A percentile compares a stretch with the other conserved stretches of the same genome.
These are phyloP conservation scores for Ennomos erosarius DNA, from an alignment of 2,888 invertebrate genomes.

Conservation along the genomic window DNA sequence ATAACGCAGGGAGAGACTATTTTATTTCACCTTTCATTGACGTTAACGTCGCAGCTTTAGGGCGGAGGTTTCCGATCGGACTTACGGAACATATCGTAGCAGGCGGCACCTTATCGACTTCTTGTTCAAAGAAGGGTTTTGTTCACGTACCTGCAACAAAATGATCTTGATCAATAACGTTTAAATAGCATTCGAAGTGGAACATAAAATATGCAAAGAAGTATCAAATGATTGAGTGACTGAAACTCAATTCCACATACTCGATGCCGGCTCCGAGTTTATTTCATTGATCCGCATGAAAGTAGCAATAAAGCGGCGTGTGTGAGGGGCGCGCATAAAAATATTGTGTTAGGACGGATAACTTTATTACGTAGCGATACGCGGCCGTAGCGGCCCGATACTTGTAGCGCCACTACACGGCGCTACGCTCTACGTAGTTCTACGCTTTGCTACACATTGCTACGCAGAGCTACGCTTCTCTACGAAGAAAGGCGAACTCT, in stretches of 20 bases:
- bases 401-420: constrained; percentile 22
- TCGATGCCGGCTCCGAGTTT: constrained; percentile 41
- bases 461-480: not conserved
- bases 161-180: constrained; percentile 12
- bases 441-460: constrained; percentile 16
- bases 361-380: constrained; percentile 52
- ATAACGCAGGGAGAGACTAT: constrained; percentile 31
- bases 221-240: constrained; percentile 34
- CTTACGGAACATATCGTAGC: constrained; percentile 14
- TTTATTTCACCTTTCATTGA: constrained; percentile 32
- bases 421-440: constrained; percentile 4
- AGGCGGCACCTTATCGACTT: not conserved
- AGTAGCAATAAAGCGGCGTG: constrained; percentile 52
- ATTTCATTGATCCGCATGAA: constrained; percentile 54
- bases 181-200: not conserved
- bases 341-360: constrained; percentile 65
- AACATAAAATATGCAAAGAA: constrained; percentile 22
- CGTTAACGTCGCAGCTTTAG: constrained; percentile 39
- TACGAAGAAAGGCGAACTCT: not conserved
- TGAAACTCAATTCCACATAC: constrained; percentile 40
- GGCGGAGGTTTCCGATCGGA: constrained; percentile 24
- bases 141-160: constrained; percentile 32
- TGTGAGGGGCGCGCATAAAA: constrained; percentile 52
- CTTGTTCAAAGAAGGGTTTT: not conserved
- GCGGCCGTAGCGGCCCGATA: constrained; percentile 15